Evolutionary conservation across 2,888 invertebrate genomes (phyloP), one percentile per base, ranked within the genome.

Genomic region (Chrysomela aeneicollis): DNA sequence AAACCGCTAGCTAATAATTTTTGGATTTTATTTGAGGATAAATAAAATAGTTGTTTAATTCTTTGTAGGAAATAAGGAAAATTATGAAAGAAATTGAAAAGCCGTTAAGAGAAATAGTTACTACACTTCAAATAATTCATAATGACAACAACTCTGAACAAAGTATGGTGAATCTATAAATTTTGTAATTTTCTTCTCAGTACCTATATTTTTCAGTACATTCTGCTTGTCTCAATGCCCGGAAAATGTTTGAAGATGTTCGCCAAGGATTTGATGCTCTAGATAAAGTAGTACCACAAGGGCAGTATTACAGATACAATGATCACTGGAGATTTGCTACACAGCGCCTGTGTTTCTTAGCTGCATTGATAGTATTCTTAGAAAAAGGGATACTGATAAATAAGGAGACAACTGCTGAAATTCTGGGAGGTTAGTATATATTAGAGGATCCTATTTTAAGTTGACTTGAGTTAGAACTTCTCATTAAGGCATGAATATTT

Each of bases 321-420:
- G 95, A 96, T 75, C 93, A 93, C 76, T 97, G 96, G 96, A 87
- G 91, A 42, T 91, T 86, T 77, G 89, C 90, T 67, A 93, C 91
- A 0, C 95, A 96, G 78, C 85, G 92, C 51, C 85, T 94, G 71
- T 90, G 92, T 63, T 95, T 91, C 81, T 84, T 93, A 12, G 88
- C 91, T 52, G 88, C 94, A 0, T 84, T 95, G 61, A 89, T 92
- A 8, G 86, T 92, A 55, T 97, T 93, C 84, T 84, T 97, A 69
- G 93, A 94, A 83, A 86, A 87, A 15, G 93, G 93, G 0, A 85
- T 90, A 73, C 84, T 96, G 52, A 89, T 92, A 0, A 85, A 88
- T 0, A 89, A 90, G 72, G 90, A 92, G 67, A 90, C 92, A 0
- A 89, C 90, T 0, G 94, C 94, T 0, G 87, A 89, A 52, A 87